These are phyloP conservation scores for Punctoribates punctum DNA, from an alignment of 2,888 invertebrate genomes.

Conservation along the genomic window DNA sequence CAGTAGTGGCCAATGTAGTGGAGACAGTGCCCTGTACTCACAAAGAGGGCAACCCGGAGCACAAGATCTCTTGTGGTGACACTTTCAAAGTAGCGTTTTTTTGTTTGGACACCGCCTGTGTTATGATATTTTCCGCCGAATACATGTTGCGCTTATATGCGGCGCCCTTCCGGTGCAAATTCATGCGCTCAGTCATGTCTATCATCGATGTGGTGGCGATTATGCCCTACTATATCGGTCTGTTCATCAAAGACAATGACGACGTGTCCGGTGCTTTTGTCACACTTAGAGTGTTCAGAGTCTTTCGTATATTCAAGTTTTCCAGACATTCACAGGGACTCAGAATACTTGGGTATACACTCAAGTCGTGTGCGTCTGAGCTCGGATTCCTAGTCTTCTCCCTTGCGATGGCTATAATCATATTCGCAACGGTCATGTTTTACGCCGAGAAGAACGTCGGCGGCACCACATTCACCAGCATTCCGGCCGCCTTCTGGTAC, in stretches of 20 bases:
- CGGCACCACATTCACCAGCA: conserved; percentile 96
- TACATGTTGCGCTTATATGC: conserved; percentile 88
- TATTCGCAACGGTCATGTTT: conserved; percentile 99
- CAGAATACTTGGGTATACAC: conserved; percentile 95
- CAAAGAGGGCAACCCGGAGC: conserved; percentile 53
- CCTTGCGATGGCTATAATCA: conserved; percentile 99
- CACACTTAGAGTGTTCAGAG: conserved; percentile 95
- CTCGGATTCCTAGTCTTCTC: conserved; percentile 99
- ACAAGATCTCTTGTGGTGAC: conserved; percentile 79
- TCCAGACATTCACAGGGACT: conserved; percentile 98
- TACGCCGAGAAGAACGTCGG: conserved; percentile 99
- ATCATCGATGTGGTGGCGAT: conserved; percentile 99
- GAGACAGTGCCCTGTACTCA: conserved; percentile 90
- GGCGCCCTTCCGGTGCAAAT: conserved; percentile 96
- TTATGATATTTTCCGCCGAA: conserved; percentile 99
- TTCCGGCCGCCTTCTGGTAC: conserved; percentile 99
- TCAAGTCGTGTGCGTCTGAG: conserved; percentile 98
- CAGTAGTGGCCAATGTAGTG: conserved; percentile 98
- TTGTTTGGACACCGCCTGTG: conserved; percentile 98
- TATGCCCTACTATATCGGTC: conserved; percentile 96
- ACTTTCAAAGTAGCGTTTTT: conserved; percentile 97
- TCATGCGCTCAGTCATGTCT: conserved; percentile 97
- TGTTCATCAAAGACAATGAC: conserved; percentile 96
- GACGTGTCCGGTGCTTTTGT: conserved; percentile 99
- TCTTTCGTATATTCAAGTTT: conserved; percentile 99